Evolutionary conservation across 2,888 invertebrate species (phyloP).

Genomic region (Allophyes oxyacanthae): DNA sequence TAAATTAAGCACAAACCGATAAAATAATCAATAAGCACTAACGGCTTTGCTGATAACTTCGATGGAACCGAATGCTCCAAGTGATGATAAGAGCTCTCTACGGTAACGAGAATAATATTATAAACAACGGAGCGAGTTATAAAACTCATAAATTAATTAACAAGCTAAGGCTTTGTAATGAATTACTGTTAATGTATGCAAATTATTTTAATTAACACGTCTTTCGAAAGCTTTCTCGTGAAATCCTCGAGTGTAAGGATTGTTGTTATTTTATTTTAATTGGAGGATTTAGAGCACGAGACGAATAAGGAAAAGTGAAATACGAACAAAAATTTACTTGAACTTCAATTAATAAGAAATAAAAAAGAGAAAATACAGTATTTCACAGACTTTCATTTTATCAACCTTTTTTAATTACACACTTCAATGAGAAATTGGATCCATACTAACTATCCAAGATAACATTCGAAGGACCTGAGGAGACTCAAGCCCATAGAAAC

Average conservation of each 20-base stretch:
- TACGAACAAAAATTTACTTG: background rate
- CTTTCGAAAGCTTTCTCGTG: slow-evolving; percentile 17
- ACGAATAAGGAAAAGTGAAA: slow-evolving; percentile 3
- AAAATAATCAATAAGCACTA: slow-evolving; percentile 53
- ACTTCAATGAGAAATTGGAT: too few relatives aligned
- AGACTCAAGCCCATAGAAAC: too few relatives aligned
- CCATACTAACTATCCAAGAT: too few relatives aligned
- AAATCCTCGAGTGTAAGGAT: slow-evolving; percentile 4
- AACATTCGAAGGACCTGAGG: too few relatives aligned
- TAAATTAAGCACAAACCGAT: slow-evolving; percentile 52
- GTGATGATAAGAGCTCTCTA: slow-evolving; percentile 21
- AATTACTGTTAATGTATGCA: slow-evolving; percentile 45
- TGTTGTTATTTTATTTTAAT: slow-evolving; percentile 1
- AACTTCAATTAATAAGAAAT: background rate
- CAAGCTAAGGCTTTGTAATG: slow-evolving; percentile 39
- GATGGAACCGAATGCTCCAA: slow-evolving; percentile 21
- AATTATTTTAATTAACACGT: slow-evolving; percentile 45
- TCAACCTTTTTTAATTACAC: background rate
- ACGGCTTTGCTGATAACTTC: slow-evolving; percentile 46
- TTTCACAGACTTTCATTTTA: background rate
- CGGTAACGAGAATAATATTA: slow-evolving; percentile 27
- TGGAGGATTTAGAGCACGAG: background rate
- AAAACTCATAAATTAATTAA: slow-evolving; percentile 50
- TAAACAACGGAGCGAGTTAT: slow-evolving; percentile 29
- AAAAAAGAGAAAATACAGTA: slow-evolving; percentile 9